Evolutionary conservation across 2,797 vertebrate genomes (phyloP).

Genomic region (Anisognathus igniventris): DNA sequence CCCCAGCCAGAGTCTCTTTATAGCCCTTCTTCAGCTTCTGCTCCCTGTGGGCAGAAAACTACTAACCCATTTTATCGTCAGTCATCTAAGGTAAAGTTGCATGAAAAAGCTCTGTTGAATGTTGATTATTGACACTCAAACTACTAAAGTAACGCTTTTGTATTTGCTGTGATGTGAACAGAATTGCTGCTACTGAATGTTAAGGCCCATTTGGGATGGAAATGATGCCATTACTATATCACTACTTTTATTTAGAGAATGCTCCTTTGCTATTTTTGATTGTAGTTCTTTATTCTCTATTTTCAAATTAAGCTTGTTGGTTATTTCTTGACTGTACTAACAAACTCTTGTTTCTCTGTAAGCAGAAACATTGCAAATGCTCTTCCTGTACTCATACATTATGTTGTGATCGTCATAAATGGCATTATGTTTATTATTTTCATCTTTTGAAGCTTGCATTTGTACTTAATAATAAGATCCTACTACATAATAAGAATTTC

Average conservation of each 20-base stretch:
- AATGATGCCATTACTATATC: not conserved
- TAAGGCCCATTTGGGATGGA: not conserved
- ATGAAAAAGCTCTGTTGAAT: conserved; percentile 42
- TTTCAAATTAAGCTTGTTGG: not conserved
- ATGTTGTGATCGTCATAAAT: not conserved
- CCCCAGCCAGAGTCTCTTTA: conserved; percentile 76
- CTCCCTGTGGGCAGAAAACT: conserved; percentile 72
- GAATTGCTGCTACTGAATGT: not conserved
- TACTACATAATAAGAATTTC: not conserved
- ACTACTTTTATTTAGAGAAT: not conserved
- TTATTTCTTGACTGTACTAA: conserved; percentile 11
- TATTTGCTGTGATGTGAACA: conserved; percentile 38
- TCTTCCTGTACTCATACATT: not conserved
- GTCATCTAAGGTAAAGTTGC: conserved; percentile 80
- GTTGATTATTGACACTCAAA: not conserved
- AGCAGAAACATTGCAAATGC: not conserved
- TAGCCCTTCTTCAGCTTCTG: conserved; percentile 73
- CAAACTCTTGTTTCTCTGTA: not conserved
- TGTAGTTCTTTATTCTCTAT: not conserved
- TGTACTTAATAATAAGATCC: not conserved
- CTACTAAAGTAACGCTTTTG: not conserved
- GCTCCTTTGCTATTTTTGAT: not conserved
- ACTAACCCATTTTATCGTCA: conserved; percentile 76
- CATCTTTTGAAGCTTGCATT: not conserved
- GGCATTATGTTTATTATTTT: not conserved